Evolutionary conservation across 2,888 invertebrate genomes (phyloP), one percentile per base, ranked within the genome.

Genomic region (Stenolophus ochropezus): DNA sequence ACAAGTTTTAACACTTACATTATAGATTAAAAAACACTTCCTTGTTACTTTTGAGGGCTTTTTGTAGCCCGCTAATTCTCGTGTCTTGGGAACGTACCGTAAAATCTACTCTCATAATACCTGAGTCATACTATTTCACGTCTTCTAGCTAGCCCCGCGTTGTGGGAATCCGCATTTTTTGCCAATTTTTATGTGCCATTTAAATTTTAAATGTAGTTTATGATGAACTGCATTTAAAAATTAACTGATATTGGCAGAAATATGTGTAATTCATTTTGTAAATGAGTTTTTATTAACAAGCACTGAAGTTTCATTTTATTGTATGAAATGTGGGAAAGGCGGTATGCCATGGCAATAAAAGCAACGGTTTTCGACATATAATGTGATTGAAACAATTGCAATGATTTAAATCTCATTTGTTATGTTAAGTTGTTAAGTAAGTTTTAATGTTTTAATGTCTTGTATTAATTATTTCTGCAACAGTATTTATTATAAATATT

Each of bases 371-470:
- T 80, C 73, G 61, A 76, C 53, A 74, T 79, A 14, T 71, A 49
- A 20, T 73, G 79, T 71, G 79, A 79, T 71, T 79, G 49, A 79
- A 65, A 77, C 58, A 56, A 65, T 80, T 80, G 80, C 80, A 80
- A 80, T 80, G 51, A 65, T 78, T 73, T 69, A 80, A 23, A 56
- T 27, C 21, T 49, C 33, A 61, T 77, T 80, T 65, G 80, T 80
- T 80, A 71, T 80, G 69, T 56, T 80, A 80, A 73, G 73, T 79
- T 80, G 73, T 80, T 58, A 73, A 73, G 51, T 79, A 69, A 79
- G 69, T 69, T 79, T 49, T 49, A 69, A 76, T 79, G 47, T 79
- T 77, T 81, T 80, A 42, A 83, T 82, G 82, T 83, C 82, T 82
- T 78, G 82, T 71, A 73, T 79, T 83, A 82, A 49, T 82, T 81